These are phyloP conservation scores for Meriones unguiculatus DNA, from an alignment of 2,113 vertebrate species.

Conservation along the genomic window DNA sequence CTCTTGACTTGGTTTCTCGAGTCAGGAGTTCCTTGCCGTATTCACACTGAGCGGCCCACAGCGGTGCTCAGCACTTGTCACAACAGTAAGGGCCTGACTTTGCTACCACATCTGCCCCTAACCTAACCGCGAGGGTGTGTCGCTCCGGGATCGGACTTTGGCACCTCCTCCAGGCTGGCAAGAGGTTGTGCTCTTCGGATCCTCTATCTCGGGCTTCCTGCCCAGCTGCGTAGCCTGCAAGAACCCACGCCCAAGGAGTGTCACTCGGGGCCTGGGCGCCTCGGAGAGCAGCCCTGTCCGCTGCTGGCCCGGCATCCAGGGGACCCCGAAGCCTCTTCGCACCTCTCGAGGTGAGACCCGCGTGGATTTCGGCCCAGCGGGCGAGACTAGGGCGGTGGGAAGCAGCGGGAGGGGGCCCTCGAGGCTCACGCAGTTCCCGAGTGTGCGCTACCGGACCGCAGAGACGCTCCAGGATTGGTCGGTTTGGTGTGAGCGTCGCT, in stretches of 20 bases:
- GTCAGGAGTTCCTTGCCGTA: background rate
- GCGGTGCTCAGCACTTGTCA: background rate
- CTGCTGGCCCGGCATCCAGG: background rate
- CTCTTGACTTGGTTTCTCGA: background rate
- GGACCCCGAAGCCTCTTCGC: background rate
- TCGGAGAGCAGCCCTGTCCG: background rate
- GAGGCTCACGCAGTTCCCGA: background rate
- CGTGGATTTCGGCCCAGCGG: no score
- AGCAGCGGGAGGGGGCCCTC: background rate
- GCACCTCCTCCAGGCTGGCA: conserved; percentile 68
- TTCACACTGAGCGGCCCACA: background rate
- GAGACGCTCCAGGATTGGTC: conserved; percentile 52
- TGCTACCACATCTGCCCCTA: background rate
- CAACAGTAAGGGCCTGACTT: background rate
- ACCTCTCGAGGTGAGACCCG: background rate
- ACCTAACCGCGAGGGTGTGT: background rate
- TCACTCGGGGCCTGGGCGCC: background rate
- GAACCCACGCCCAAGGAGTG: conserved; percentile 47
- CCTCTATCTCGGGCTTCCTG: conserved; percentile 1
- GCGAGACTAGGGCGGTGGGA: background rate
- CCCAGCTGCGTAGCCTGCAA: background rate
- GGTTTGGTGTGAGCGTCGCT: conserved; percentile 50
- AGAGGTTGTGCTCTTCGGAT: conserved; percentile 53
- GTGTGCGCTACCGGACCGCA: fast-evolving
- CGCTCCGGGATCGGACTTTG: conserved; percentile 59